Percentiles rank a stretch among this genome's conserved stretches.
Conservation (phyloP, 1,140 invertebrate species). For the Elymnias hypermnestra region DNA sequence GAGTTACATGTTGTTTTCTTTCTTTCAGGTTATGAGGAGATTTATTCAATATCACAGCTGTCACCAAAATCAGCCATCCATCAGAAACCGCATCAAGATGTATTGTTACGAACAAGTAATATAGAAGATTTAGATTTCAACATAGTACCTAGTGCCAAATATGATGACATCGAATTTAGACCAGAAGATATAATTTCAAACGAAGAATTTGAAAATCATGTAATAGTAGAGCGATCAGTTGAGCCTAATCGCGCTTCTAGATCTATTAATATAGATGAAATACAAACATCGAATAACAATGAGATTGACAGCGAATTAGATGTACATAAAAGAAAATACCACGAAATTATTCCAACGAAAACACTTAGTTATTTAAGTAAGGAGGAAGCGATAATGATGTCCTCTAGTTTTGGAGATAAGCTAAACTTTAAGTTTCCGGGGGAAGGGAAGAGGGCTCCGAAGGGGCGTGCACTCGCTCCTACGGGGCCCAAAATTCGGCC, state of each 20-base stretch:
- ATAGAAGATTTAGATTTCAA: constrained; percentile 61
- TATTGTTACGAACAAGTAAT: constrained; percentile 45
- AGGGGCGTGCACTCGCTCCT: constrained; percentile 77
- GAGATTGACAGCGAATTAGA: constrained; percentile 68
- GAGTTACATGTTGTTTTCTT: constrained; percentile 27
- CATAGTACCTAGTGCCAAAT: constrained; percentile 62
- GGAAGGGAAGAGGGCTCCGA: constrained; percentile 84
- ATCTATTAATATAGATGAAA: constrained; percentile 59
- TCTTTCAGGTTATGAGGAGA: constrained; percentile 72
- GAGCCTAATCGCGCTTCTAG: constrained; percentile 55
- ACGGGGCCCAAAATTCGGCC: constrained; percentile 79
- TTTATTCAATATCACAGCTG: constrained; percentile 76
- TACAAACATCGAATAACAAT: constrained; percentile 58
- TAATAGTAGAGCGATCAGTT: constrained; percentile 56
- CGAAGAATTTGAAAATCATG: constrained; percentile 38
- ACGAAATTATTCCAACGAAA: constrained; percentile 69
- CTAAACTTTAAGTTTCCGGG: constrained; percentile 77
- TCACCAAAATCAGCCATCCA: constrained; percentile 74
- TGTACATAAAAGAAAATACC: constrained; percentile 64
- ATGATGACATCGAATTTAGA: constrained; percentile 41
- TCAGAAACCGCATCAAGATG: constrained; percentile 29
- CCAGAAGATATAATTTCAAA: constrained; percentile 42
- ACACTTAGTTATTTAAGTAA: constrained; percentile 47
- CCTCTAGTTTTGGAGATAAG: constrained; percentile 55
- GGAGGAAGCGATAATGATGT: constrained; percentile 50